Percentiles rank a stretch among this genome's conserved stretches.
These are phyloP conservation scores for Cichlasoma orientale DNA, from an alignment of 2,797 vertebrate genomes.

Conservation along the genomic window DNA sequence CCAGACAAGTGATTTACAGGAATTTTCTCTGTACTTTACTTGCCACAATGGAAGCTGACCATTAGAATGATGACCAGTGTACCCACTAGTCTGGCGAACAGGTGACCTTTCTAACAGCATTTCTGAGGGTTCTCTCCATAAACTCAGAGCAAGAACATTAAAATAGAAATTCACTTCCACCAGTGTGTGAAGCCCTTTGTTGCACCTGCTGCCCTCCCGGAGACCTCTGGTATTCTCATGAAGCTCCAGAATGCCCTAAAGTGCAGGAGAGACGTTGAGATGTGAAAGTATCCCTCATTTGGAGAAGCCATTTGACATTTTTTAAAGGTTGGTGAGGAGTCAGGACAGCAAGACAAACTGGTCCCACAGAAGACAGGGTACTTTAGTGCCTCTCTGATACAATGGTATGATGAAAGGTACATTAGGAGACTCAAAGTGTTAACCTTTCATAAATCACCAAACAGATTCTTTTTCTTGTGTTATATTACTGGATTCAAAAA, in stretches of 20 bases:
- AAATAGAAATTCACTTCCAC: slow-evolving; percentile 27
- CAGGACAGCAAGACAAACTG: slow-evolving; percentile 53
- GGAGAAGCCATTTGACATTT: slow-evolving; percentile 74
- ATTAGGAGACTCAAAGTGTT: not conserved
- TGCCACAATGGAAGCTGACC: not conserved
- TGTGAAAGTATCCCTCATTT: slow-evolving; percentile 58
- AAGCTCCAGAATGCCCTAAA: slow-evolving; percentile 40
- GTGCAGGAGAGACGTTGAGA: slow-evolving; percentile 29
- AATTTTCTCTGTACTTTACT: not conserved
- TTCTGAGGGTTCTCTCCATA: slow-evolving; percentile 41
- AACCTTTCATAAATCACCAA: not conserved
- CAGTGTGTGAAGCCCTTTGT: slow-evolving; percentile 18
- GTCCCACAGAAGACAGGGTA: slow-evolving; percentile 35
- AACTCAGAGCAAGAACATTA: slow-evolving; percentile 19
- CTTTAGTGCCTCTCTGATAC: slow-evolving; percentile 10
- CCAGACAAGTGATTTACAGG: not conserved
- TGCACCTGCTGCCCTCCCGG: slow-evolving; percentile 47
- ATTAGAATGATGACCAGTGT: slow-evolving; percentile 2
- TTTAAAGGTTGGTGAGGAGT: slow-evolving; percentile 67
- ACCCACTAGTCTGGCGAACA: not conserved
- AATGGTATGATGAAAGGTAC: not conserved
- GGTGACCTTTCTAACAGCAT: slow-evolving; percentile 15
- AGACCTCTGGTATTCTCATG: slow-evolving; percentile 67
- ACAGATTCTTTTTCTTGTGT: not conserved
- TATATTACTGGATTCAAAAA: too few species aligned